Evolutionary conservation across 1,140 invertebrate genomes (phyloP).

Genomic region (Chironomus striatipennis): DNA sequence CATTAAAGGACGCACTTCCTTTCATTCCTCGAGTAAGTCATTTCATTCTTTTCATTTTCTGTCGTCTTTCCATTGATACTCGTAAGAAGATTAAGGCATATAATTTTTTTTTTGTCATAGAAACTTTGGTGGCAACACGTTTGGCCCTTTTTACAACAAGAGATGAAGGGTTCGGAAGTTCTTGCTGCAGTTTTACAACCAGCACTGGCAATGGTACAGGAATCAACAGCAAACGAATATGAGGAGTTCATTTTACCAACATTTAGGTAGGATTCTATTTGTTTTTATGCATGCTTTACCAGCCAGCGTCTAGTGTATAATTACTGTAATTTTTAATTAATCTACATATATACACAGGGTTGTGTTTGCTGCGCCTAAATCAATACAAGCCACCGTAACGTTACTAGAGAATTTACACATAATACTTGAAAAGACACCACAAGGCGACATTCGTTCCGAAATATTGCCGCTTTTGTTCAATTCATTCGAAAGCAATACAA

Average conservation of each 20-base stretch:
- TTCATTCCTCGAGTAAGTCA: conserved; percentile 78
- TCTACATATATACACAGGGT: conserved; percentile 39
- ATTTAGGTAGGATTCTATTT: conserved; percentile 51
- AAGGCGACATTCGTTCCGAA: conserved; percentile 69
- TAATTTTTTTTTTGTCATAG: conserved; percentile 47
- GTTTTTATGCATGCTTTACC: conserved; percentile 32
- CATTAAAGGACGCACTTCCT: conserved; percentile 75
- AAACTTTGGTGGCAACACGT: conserved; percentile 94
- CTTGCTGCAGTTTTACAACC: conserved; percentile 82
- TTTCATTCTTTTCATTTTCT: conserved; percentile 17
- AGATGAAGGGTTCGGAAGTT: conserved; percentile 77
- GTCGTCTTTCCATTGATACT: no score
- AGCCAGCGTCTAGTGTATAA: no score
- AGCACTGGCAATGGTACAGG: conserved; percentile 77
- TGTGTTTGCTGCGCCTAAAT: conserved; percentile 75
- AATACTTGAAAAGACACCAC: conserved; percentile 77
- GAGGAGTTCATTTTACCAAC: conserved; percentile 70
- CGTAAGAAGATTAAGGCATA: conserved; percentile 7
- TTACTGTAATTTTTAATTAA: conserved; percentile 11
- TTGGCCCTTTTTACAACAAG: conserved; percentile 79
- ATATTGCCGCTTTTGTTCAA: conserved; percentile 82
- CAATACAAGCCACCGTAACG: conserved; percentile 82
- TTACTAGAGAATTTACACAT: conserved; percentile 87
- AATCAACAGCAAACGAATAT: conserved; percentile 76
- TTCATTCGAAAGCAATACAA: conserved; percentile 83